These are phyloP conservation scores for Leucoptera coffeella DNA, from an alignment of 2,888 invertebrate species.

Conservation along the genomic window DNA sequence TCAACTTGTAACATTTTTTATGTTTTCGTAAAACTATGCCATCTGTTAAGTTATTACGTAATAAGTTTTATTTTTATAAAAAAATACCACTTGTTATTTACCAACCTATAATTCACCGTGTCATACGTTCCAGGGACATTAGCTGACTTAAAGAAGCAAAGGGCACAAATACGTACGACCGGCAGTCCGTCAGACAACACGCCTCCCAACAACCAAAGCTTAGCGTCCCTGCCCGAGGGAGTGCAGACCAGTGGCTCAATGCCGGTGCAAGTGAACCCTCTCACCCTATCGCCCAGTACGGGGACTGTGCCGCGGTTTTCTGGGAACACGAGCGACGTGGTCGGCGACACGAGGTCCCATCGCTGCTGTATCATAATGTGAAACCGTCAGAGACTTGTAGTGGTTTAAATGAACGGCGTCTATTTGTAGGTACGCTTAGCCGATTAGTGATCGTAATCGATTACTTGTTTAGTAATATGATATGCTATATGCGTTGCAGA, in stretches of 20 bases:
- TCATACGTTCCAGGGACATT: slow-evolving; percentile 72
- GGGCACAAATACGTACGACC: slow-evolving; percentile 71
- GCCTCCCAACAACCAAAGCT: slow-evolving; percentile 33
- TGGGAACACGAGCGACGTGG: slow-evolving; percentile 72
- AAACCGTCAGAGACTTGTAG: slow-evolving; percentile 3
- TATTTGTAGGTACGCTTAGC: too few relatives aligned
- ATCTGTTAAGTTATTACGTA: slow-evolving; percentile 65
- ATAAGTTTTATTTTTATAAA: too few relatives aligned
- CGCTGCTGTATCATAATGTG: slow-evolving; percentile 73
- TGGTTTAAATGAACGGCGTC: too few relatives aligned
- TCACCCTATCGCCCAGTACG: slow-evolving; percentile 29
- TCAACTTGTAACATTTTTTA: too few relatives aligned
- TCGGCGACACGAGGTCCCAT: slow-evolving; percentile 65
- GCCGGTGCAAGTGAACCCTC: slow-evolving; percentile 34
- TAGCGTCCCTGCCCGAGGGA: slow-evolving; percentile 54
- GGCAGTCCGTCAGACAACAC: slow-evolving; percentile 49
- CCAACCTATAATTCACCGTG: too few relatives aligned
- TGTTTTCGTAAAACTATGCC: too few relatives aligned
- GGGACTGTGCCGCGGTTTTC: slow-evolving; percentile 56
- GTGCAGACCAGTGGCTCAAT: slow-evolving; percentile 23
- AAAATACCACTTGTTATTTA: too few relatives aligned
- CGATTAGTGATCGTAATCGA: too few relatives aligned
- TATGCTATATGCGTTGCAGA: too few relatives aligned
- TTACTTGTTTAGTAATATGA: too few relatives aligned
- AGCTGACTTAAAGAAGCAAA: slow-evolving; percentile 89